Evolutionary conservation across 1,140 invertebrate species (phyloP).

Genomic region (Panulirus ornatus): DNA sequence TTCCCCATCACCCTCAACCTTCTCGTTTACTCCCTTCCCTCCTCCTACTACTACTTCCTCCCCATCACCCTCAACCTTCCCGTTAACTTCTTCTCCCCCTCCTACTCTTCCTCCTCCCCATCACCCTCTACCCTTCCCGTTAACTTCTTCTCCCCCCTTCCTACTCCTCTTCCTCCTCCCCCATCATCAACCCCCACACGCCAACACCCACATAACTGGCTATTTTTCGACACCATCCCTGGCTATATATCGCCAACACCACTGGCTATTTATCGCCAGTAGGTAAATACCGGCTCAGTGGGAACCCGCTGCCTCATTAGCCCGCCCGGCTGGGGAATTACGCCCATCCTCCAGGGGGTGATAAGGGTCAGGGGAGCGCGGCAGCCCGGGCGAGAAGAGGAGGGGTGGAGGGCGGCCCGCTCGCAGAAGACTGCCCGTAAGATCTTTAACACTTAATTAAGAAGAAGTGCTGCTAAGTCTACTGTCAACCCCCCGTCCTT

Average conservation of each 20-base stretch:
- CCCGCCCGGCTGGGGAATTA: background rate
- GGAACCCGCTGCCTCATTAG: background rate
- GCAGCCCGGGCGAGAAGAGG: background rate
- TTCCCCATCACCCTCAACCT: too few species aligned
- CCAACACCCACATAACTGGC: background rate
- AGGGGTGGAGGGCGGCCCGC: background rate
- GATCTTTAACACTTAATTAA: conserved; percentile 21
- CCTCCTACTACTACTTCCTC: background rate
- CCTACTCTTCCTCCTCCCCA: background rate
- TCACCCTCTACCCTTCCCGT: background rate
- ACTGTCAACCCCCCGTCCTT: too few species aligned
- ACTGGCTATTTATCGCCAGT: conserved; percentile 16
- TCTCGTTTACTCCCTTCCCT: background rate
- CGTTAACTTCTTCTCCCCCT: background rate
- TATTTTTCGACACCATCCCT: background rate
- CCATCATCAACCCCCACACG: background rate
- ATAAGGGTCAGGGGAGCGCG: background rate
- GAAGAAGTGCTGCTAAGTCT: too few species aligned
- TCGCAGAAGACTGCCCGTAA: background rate
- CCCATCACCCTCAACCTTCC: background rate
- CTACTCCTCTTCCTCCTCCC: background rate
- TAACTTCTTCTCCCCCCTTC: background rate
- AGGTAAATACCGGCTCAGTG: conserved; percentile 23
- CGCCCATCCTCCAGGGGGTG: conserved; percentile 15
- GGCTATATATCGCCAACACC: conserved; percentile 9